Evolutionary conservation across 2,888 invertebrate genomes (phyloP), one percentile per base, ranked within the genome.

Genomic region (Stenolophus ochropezus): DNA sequence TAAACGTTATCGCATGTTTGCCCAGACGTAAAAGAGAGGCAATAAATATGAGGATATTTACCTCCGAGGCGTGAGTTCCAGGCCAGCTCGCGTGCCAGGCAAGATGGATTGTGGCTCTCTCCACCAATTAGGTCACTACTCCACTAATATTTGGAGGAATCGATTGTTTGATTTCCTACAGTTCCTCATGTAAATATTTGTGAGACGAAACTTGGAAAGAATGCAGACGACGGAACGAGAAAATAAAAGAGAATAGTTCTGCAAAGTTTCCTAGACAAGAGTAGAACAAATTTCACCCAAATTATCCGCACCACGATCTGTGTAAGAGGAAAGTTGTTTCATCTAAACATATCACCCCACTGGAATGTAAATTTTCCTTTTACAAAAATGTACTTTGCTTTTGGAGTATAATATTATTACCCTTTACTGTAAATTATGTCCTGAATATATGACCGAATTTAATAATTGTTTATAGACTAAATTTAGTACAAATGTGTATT

Each of bases 1-100:
- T 86, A 86, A 86, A 86, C 85, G 86, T 86, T 86, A 86, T 86
- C 86, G 86, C 86, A 86, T 87, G 87, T 87, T 87, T 86, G 87
- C 84, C 85, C 85, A 86, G 85, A 86, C 86, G 83, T 82, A 84
- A 84, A 84, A 83, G 84, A 84, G 83, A 74, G 74, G 65, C 81
- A 75, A 81, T 81, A 81, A 81, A 81, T 81, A 81, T 81, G 49
- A 65, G 16, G 61, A 81, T 81, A 81, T 81, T 81, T 81, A 81
- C 75, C 75, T 75, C 81, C 65, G 73, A 33, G 73, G 73, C 73
- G 74, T 51, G 42, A 74, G 74, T 53, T 56, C 20, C 20, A 33
- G 73, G 20, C 18, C 47, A 25, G 49, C 51, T 73, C 49, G 53
- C 65, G 65, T 69, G 65, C 65, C 61, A 25, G 20, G 8, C 47